Base-by-base conservation (phyloP, 2,113 vertebrate genomes). In the Nothocercus julius region DNA sequence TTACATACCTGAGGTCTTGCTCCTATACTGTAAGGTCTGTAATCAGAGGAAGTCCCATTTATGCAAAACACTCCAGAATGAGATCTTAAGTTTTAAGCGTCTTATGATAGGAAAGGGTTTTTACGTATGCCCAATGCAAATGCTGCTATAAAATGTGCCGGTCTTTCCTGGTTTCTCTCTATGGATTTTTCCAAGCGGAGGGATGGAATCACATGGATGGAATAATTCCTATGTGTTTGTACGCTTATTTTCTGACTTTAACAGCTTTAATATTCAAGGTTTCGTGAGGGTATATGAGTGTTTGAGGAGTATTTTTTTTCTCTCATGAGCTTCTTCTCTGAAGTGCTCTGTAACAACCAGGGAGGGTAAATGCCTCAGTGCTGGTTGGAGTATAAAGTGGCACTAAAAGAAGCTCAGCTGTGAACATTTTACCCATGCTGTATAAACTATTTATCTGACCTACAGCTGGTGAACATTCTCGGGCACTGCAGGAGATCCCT, bases 361-460 rank as follows among this genome's bases (percentile, higher is more conserved):
- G 49, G 18, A 44, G 53, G 36, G 22, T 70, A 59, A 68, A 78
- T 73, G 18, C 69, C 69, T 84, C 68, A 3, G 12, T 64, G 27
- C 63, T 47, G 67, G 59, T 84, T 62, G 59, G 38, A 36, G 63
- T 79, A 20, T 36, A 20, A 47, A 84, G 42, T n/a, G 59, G 66
- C 58, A 79, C 70, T 86, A 68, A 76, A 87, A 68, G 69, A 82
- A 94, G 74, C 63, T 87, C 76, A 73, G 64, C 67, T 95, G 80
- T 92, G 53, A 91, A 78, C 47, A 20, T 70, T 94, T 92, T 83
- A 40, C 51, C 49, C 78, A n/a, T 28, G 42, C 63, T 76, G 24
- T 93, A 91, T 92, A 92, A 94, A 87, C 49, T 70, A 11, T 85
- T 92, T 61, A 68, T 89, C 81, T 90, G 90, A 93, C 93, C 89